These are phyloP conservation scores for Apodemia mormo DNA, from an alignment of 2,888 invertebrate genomes.

Conservation along the genomic window DNA sequence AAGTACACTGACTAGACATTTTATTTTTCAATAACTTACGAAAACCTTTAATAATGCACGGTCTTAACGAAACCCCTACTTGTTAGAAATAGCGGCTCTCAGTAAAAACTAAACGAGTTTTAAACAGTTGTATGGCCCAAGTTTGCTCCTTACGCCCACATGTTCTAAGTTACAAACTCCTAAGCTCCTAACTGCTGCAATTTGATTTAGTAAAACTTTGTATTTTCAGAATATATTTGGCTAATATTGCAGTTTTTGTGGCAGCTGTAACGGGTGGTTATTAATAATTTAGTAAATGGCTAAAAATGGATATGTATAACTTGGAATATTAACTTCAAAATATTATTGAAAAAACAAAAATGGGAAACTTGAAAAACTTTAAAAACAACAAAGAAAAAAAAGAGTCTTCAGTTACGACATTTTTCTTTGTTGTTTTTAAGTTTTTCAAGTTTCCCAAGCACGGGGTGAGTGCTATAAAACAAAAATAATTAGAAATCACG, in stretches of 20 bases:
- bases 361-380: no score
- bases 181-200: not conserved
- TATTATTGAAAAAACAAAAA: no score
- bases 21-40: not conserved
- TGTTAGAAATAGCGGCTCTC: constrained; percentile 4
- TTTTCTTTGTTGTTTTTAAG: no score
- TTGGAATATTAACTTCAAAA: no score
- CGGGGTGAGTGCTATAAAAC: no score
- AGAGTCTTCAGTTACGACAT: no score
- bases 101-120: constrained; percentile 14
- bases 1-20: not conserved
- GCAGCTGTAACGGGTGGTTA: no score
- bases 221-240: not conserved
- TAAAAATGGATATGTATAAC: no score
- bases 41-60: not conserved
- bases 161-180: constrained; percentile 8
- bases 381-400: no score
- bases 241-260: not conserved
- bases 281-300: no score
- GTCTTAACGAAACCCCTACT: not conserved
- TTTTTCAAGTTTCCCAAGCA: no score
- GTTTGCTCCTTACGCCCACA: constrained; percentile 10
- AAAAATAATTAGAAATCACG: no score
- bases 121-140: constrained; percentile 16
- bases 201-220: constrained; percentile 3